phyloP scores from a whole-genome alignment of 2,888 invertebrate species.

The Aspidiotus destructor region DNA sequence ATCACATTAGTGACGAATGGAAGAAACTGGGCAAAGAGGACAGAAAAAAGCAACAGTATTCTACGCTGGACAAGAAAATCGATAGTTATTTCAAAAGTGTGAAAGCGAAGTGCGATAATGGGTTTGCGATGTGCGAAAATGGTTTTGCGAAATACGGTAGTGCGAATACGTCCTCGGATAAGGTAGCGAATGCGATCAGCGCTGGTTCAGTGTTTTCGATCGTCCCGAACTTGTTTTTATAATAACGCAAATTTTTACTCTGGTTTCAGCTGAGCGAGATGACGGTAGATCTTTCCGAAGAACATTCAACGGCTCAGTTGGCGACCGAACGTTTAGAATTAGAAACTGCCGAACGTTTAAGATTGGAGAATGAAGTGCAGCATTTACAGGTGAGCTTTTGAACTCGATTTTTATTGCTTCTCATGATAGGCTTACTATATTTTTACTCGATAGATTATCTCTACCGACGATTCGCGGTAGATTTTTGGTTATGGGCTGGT shows the following conservation, averaged over 20 bases:
- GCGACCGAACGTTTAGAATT: slow-evolving; percentile 84
- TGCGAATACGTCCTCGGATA: not conserved
- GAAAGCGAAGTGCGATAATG: slow-evolving; percentile 13
- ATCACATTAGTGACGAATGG: slow-evolving; percentile 85
- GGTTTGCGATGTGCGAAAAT: not conserved
- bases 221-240: too few species aligned
- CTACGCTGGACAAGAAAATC: slow-evolving; percentile 13
- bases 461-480: not conserved
- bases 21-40: slow-evolving; percentile 41
- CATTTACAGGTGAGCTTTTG: slow-evolving; percentile 53
- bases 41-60: slow-evolving; percentile 14
- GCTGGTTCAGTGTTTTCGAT: too few species aligned
- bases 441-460: not conserved
- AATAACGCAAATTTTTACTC: not conserved
- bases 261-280: slow-evolving; percentile 74
- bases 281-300: slow-evolving; percentile 84
- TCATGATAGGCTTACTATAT: not conserved
- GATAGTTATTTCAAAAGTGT: slow-evolving; percentile 15
- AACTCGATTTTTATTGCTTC: not conserved
- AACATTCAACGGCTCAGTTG: slow-evolving; percentile 78
- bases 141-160: not conserved
- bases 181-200: not conserved
- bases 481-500: too few species aligned
- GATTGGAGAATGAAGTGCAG: slow-evolving; percentile 76
- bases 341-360: slow-evolving; percentile 75